Evolutionary conservation across 2,888 invertebrate genomes (phyloP), one percentile per base, ranked within the genome.

Genomic region (Lathronympha strigana): DNA sequence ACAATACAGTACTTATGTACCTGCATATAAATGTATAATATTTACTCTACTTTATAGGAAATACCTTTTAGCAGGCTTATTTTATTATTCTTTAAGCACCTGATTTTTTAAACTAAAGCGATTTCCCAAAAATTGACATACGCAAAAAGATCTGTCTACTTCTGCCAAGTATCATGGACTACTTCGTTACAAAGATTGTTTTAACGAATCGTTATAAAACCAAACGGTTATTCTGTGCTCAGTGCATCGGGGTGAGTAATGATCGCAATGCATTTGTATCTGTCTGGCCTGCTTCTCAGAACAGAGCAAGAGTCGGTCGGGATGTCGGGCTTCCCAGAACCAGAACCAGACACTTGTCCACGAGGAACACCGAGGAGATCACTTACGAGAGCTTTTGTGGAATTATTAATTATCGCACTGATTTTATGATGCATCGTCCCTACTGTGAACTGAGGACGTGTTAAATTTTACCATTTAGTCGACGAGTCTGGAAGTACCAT

Each of bases 281-380:
- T 55, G 50, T 67, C 64, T 63, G 53, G 62, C 66, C 53, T 67
- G 70, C 86, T 86, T 88, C 81, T 71, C 72, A 86, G 86, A 89
- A 78, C 77, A 72, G 72, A 81, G 76, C 79, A 81, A 80, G 81
- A 78, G 77, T 77, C 76, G 71, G 78, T 73, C 79, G 79, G 79
- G 79, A 83, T 82, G 79, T 71, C 74, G 71, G 75, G 74, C 73
- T 80, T 68, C 64, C 49, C 36, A 76, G 88, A 86, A 88, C 68
- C n/a, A n/a, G n/a, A n/a, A 69, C 63, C 62, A 69, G 69, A 81
- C n/a, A n/a, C 77, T 76, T 75, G 76, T 77, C 74, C 68, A 70
- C 79, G 78, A 81, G 78, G 83, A 77, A 75, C 73, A 77, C 73
- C 71, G 75, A 69, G 66, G 28, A 69, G 66, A 72, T 68, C 76